Base-by-base conservation (phyloP, 2,113 vertebrate species). In the Gila orcuttii region DNA sequence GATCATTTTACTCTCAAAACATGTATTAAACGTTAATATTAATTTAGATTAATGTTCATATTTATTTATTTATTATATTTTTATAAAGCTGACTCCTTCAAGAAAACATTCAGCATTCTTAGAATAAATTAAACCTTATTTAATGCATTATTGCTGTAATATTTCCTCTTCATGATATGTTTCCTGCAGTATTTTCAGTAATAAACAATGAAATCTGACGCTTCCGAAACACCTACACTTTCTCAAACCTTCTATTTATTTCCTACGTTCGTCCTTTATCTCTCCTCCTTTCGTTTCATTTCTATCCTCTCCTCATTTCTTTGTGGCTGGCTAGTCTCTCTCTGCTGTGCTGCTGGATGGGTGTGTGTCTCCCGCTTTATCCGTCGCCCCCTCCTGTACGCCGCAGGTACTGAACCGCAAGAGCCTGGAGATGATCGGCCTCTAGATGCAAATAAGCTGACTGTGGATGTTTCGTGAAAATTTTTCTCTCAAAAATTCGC, bases 311-410 rank as follows among this genome's bases (percentile, higher is more conserved):
- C 52, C 60, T 90, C 47, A 66, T 90, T 86, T 88, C 88, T 92
- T 85, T 87, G 91, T 86, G 88, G 90, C 89, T 87, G 90, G 47
- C 92, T 89, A 93, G 90, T 90, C 85, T 89, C 83, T 90, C 25
- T 85, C 86, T 86, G 86, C 59, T 83, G 86, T 78, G 59, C 86
- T 88, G 88, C 23, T 87, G 73, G 90, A 91, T 81, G 64, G 88
- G 83, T 89, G 87, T 88, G 31, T 81, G 39, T 90, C 88, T 89
- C 85, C 81, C 73, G 17, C 87, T 62, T 50, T 89, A 83, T 89
- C 88, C 68, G 86, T 86, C 85, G 25, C 88, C 89, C 2, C 87
- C 85, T 87, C 74, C 86, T 91, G 89, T 90, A 36, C 64, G 60
- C 86, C 91, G 92, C 93, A 95, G 92, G 92, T 93, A 89, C 86